Conservation (phyloP, 2,888 invertebrate genomes). For the Trichogramma dendrolimi region DNA sequence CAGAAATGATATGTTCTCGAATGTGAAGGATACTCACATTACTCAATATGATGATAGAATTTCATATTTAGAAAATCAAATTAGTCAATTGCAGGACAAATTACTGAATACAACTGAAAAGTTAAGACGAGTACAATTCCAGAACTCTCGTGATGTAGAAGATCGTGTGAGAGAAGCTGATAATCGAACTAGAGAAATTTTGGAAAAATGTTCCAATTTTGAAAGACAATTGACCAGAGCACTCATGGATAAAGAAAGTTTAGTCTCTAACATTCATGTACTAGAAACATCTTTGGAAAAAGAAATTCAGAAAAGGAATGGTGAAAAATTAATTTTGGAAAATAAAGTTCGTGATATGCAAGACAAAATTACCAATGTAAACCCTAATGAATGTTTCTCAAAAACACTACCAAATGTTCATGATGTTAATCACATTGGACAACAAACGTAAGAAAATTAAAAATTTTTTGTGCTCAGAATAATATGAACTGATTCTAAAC, state of each 20-base stretch:
- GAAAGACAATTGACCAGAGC: constrained; percentile 41
- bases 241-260: constrained; percentile 54
- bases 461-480: too few species aligned
- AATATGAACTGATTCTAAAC: too few species aligned
- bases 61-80: constrained; percentile 36
- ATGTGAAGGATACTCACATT: constrained; percentile 27
- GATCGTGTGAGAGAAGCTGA: constrained; percentile 40
- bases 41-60: constrained; percentile 36
- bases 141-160: constrained; percentile 34
- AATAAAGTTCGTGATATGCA: constrained; percentile 50
- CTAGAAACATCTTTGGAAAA: constrained; percentile 57
- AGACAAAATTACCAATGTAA: constrained; percentile 34
- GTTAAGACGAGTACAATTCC: constrained; percentile 35
- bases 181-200: constrained; percentile 39
- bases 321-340: constrained; percentile 56
- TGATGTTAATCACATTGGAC: constrained; percentile 10
- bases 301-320: constrained; percentile 58
- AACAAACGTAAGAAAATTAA: constrained; percentile 21
- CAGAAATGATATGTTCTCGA: constrained; percentile 31
- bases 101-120: constrained; percentile 35
- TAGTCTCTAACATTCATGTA: constrained; percentile 59
- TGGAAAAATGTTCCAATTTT: constrained; percentile 40
- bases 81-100: constrained; percentile 37
- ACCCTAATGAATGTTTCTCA: constrained; percentile 20
- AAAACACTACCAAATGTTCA: constrained; percentile 6